These are phyloP conservation scores for Micromesistius poutassou DNA, from an alignment of 2,797 vertebrate genomes.

Conservation along the genomic window DNA sequence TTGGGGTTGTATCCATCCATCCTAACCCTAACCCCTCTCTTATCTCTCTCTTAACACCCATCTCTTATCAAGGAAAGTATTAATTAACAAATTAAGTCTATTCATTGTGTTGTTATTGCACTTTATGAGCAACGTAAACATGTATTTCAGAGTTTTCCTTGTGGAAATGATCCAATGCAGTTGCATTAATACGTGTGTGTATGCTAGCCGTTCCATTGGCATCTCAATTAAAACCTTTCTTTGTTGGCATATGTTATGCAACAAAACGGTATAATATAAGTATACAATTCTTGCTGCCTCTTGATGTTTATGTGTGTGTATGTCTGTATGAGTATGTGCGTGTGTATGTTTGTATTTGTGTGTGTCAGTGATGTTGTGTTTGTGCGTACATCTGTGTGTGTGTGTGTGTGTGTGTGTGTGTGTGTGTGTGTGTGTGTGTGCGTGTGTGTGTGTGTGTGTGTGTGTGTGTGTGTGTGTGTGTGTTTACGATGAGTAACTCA, in stretches of 20 bases:
- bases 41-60: too few relatives aligned
- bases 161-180: background rate
- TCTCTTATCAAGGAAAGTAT: too few relatives aligned
- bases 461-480: background rate
- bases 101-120: background rate
- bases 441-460: constrained; percentile 15
- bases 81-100: background rate
- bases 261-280: background rate
- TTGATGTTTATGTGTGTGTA: too few relatives aligned
- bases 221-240: background rate
- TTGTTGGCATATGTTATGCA: background rate
- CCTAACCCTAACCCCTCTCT: too few relatives aligned
- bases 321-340: too few relatives aligned
- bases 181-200: too few relatives aligned
- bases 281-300: background rate
- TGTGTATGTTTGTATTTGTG: too few relatives aligned
- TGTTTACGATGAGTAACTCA: constrained; percentile 15
- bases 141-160: background rate
- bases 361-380: too few relatives aligned
- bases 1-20: background rate
- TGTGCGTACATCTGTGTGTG: background rate
- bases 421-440: background rate
- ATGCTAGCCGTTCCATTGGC: too few relatives aligned
- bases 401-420: background rate
- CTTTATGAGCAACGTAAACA: background rate